Evolutionary conservation across 2,797 vertebrate genomes (phyloP), one percentile per base, ranked within the genome.

Genomic region (Monodelphis domestica): DNA sequence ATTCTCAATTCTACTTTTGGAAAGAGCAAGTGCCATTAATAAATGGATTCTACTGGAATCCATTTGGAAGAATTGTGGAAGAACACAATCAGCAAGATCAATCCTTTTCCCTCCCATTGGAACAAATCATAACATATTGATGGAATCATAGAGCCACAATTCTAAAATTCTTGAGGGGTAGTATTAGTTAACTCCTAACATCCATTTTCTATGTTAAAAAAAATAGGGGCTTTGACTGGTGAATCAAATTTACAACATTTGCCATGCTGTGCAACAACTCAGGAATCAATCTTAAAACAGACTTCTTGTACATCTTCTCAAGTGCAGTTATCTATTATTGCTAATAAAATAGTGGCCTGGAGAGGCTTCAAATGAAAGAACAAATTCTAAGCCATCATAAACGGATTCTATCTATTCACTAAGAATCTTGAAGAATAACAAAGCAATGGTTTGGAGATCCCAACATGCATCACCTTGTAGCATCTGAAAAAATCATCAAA

Each of bases 331-430:
- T 84, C 70, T 50, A 84, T 84, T 84, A 84, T 50, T 9, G 70
- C 70, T 84, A 84, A 93, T 12, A 56, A 94, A 90, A 88, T 28
- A 54, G 50, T 33, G 51, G 33, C 33, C 6, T 29, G 90, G 54
- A 84, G 95, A 84, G 53, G 90, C 57, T 93, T 93, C 90, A 92
- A 90, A 90, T 93, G 29, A 93, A 84, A 63, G 59, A 91, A 55
- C 56, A 97, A 96, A 91, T 51, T 50, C 30, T 54, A 45, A 33
- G 55, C 87, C 87, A 87, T 95, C 0, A 0, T 88, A 93, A 95
- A 95, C 92, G 53, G 11, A 92, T 90, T 96, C 84, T 93, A 29
- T 17, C 56, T 89, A 70, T 54, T 57, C 24, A 54, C 78, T 63
- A 88, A 91, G 88, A 93, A 38, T 56, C 95, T 91, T 5, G 51